Percentiles rank a stretch among this genome's conserved stretches.
Conservation (phyloP, 2,113 vertebrate genomes). For the Pithys albifrons region DNA sequence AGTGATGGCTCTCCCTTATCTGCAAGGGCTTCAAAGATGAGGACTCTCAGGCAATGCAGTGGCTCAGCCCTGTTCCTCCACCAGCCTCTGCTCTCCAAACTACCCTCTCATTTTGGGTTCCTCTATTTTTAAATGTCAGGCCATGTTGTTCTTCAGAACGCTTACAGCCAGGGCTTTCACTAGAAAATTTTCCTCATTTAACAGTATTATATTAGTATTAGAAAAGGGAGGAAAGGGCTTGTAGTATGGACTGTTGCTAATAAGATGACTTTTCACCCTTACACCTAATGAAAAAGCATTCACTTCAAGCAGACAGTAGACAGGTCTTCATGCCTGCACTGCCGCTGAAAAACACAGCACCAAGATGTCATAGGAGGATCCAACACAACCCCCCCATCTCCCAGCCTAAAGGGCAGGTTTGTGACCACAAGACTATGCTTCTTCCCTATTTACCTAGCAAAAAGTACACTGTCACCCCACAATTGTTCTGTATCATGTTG, state of each 20-base stretch:
- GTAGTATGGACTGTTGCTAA: not conserved
- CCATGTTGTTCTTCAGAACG: fast-evolving
- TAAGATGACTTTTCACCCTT: not conserved
- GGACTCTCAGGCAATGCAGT: not conserved
- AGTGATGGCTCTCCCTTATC: not conserved
- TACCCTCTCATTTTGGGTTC: not conserved
- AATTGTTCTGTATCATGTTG: not conserved
- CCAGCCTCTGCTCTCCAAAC: not conserved
- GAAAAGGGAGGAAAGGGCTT: not conserved
- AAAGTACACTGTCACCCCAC: not conserved
- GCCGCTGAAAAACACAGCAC: not conserved
- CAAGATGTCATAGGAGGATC: not conserved
- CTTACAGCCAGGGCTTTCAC: not conserved
- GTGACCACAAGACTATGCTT: not conserved
- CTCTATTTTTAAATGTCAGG: not conserved
- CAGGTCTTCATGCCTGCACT: not conserved
- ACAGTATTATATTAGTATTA: not conserved
- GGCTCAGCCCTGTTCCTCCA: not conserved
- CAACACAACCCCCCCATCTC: not conserved
- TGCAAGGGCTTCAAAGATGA: not conserved
- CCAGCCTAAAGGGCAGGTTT: not conserved
- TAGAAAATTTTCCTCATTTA: not conserved
- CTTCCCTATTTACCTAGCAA: not conserved
- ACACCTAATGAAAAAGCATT: not conserved
- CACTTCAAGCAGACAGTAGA: not conserved